phyloP scores from a whole-genome alignment of 2,797 vertebrate genomes.

The Enoplosus armatus region DNA sequence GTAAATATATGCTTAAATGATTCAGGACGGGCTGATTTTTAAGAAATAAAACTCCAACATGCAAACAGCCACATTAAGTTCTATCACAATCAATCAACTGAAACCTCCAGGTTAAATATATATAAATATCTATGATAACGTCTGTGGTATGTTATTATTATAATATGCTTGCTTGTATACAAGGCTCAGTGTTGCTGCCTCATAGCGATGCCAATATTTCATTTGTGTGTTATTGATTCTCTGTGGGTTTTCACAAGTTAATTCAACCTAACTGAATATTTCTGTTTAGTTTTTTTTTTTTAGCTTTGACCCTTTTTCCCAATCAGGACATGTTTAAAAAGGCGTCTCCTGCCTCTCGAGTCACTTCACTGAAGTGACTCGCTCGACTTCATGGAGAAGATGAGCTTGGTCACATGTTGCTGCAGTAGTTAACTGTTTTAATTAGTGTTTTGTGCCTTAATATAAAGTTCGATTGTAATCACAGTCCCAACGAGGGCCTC shows the following conservation, averaged over 20 bases:
- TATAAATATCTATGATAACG: constrained; percentile 70
- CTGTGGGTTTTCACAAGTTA: constrained; percentile 60
- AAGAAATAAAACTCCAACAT: constrained; percentile 43
- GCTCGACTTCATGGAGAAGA: constrained; percentile 37
- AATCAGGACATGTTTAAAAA: constrained; percentile 47
- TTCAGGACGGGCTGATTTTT: constrained; percentile 87
- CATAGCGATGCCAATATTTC: constrained; percentile 70
- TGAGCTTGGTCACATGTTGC: constrained; percentile 45
- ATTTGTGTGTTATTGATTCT: constrained; percentile 68
- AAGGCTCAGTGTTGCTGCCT: constrained; percentile 75
- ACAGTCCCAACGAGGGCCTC: constrained; percentile 27
- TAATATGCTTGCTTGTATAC: constrained; percentile 80
- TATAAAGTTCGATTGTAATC: constrained; percentile 63
- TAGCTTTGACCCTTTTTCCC: constrained; percentile 45
- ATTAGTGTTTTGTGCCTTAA: constrained; percentile 78
- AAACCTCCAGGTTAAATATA: constrained; percentile 71
- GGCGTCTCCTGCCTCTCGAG: constrained; percentile 44
- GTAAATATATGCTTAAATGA: constrained; percentile 92
- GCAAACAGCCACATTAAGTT: constrained; percentile 74
- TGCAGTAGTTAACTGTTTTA: constrained; percentile 63
- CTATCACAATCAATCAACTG: constrained; percentile 67
- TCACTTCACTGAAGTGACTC: constrained; percentile 60
- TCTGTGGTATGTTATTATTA: constrained; percentile 75
- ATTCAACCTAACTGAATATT: constrained; percentile 48
- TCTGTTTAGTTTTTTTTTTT: constrained; percentile 5